A percentile compares a stretch with the other conserved stretches of the same genome.
Conservation (phyloP, 1,140 invertebrate species). For the Phocides pigmalion region DNA sequence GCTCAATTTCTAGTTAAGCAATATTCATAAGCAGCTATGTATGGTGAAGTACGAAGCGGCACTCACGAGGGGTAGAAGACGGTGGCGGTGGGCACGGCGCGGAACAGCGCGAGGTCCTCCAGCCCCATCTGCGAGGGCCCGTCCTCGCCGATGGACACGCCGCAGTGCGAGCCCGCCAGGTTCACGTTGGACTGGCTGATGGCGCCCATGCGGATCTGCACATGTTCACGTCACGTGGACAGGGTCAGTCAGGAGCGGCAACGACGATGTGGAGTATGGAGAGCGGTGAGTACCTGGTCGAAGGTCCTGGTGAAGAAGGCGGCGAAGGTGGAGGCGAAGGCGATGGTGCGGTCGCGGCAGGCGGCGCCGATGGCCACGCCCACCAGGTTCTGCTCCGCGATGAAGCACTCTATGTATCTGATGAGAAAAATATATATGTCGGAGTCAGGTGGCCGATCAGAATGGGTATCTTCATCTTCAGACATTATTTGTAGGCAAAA, state of each 20-base stretch:
- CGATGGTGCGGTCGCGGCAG: conserved; percentile 94
- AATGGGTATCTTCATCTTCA: no score
- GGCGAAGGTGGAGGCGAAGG: conserved; percentile 98
- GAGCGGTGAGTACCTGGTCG: conserved; percentile 96
- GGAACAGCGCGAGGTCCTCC: conserved; percentile 98
- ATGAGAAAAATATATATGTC: no score
- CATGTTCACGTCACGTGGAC: no score
- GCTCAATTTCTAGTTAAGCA: no score
- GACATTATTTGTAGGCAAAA: no score
- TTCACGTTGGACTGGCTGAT: conserved; percentile 99
- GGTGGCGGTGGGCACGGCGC: conserved; percentile 94
- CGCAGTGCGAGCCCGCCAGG: conserved; percentile 97
- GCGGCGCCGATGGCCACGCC: conserved; percentile 97
- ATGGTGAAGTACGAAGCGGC: no score
- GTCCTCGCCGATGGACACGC: conserved; percentile 98
- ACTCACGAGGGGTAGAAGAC: conserved; percentile 95
- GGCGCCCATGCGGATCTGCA: conserved; percentile 98
- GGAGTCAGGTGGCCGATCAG: no score
- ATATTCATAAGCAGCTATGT: no score
- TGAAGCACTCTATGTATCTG: conserved; percentile 98
- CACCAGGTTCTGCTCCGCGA: conserved; percentile 99
- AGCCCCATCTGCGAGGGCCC: conserved; percentile 99
- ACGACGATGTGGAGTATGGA: no score
- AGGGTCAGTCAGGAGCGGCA: no score
- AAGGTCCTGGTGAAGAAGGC: conserved; percentile 98